Evolutionary conservation across 2,113 vertebrate species (phyloP).

Genomic region (Petaurus breviceps): DNA sequence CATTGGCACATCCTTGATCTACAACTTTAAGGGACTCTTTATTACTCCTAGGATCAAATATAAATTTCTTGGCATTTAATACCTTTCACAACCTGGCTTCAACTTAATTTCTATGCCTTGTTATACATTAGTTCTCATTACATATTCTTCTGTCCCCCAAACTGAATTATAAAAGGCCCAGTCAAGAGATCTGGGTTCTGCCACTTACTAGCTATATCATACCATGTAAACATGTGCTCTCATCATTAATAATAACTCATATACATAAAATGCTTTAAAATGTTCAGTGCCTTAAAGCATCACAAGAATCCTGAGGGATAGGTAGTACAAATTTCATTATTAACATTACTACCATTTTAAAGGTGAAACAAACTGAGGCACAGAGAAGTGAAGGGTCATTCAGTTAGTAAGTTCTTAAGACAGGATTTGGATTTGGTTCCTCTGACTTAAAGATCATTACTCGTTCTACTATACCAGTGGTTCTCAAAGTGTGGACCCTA

Average conservation of each 20-base stretch:
- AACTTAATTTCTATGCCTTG: background rate
- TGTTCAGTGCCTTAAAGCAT: background rate
- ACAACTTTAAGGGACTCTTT: background rate
- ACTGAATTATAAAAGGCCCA: background rate
- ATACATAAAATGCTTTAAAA: background rate
- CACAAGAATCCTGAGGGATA: background rate
- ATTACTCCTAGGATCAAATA: background rate
- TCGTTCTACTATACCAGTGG: background rate
- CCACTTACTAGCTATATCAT: background rate
- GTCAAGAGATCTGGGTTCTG: background rate
- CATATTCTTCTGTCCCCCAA: background rate
- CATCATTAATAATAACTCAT: background rate
- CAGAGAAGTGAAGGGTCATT: constrained; percentile 1
- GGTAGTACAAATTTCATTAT: background rate
- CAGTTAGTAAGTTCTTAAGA: background rate
- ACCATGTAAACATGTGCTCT: background rate
- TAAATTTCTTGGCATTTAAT: background rate
- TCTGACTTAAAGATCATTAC: background rate
- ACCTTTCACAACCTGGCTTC: background rate
- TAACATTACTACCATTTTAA: background rate
- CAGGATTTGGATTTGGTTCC: constrained; percentile 5
- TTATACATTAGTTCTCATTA: background rate
- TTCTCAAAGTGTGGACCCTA: background rate
- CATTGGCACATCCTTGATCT: background rate
- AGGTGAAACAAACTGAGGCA: background rate